These are phyloP conservation scores for Odontomyia ornata DNA, from an alignment of 2,888 invertebrate genomes.

Conservation along the genomic window DNA sequence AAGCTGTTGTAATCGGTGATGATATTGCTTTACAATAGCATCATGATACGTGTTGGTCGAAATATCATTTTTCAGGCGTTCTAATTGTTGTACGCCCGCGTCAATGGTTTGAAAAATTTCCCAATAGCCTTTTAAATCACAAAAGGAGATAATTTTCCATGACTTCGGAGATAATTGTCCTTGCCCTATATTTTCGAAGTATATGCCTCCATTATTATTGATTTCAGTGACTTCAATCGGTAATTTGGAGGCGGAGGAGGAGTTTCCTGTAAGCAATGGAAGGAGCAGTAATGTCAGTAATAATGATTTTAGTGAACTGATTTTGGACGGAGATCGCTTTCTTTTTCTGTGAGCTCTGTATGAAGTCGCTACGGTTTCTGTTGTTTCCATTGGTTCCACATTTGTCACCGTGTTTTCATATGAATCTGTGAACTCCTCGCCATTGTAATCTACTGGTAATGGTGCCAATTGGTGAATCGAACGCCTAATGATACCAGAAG, in stretches of 20 bases:
- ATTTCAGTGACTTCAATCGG: not conserved
- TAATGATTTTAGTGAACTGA: not conserved
- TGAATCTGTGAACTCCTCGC: too few relatives aligned
- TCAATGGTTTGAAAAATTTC: not conserved
- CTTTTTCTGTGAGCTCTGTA: not conserved
- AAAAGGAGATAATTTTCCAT: constrained; percentile 9
- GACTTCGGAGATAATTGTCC: not conserved
- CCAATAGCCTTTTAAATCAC: constrained; percentile 7
- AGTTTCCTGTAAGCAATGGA: not conserved
- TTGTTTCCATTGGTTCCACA: not conserved
- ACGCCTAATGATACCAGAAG: not conserved
- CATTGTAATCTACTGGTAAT: constrained; percentile 10
- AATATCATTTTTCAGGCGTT: not conserved
- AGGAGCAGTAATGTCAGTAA: not conserved
- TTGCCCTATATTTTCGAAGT: not conserved
- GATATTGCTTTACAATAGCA: not conserved
- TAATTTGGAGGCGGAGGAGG: not conserved
- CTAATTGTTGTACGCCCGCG: not conserved
- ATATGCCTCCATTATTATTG: not conserved
- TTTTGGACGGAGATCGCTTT: not conserved
- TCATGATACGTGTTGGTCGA: not conserved
- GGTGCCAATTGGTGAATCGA: constrained; percentile 25
- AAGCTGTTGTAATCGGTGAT: not conserved
- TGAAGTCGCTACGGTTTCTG: not conserved
- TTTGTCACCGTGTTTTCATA: not conserved